These are phyloP conservation scores for Notolabrus celidotus DNA, from an alignment of 2,797 vertebrate species.

Conservation along the genomic window DNA sequence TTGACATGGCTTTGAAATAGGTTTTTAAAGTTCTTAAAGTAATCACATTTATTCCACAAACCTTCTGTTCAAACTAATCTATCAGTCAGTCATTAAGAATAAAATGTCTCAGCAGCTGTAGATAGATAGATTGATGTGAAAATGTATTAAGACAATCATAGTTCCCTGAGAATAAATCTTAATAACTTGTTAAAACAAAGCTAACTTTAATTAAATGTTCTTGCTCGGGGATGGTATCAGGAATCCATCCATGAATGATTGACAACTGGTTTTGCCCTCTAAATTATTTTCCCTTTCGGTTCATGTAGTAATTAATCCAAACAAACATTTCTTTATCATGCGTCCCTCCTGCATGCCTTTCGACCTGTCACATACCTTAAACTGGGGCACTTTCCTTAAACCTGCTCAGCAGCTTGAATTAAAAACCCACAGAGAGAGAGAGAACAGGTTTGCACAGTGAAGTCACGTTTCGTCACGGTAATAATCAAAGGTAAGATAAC, in stretches of 20 bases:
- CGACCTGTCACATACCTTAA: background rate
- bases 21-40: no score
- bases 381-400: slow-evolving; percentile 18
- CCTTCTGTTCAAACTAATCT: no score
- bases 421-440: background rate
- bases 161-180: no score
- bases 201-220: no score
- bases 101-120: no score
- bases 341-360: background rate
- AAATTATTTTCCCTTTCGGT: background rate
- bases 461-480: background rate
- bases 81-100: no score
- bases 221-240: background rate
- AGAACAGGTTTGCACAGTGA: background rate
- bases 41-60: no score
- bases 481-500: background rate
- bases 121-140: no score
- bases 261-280: background rate
- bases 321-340: background rate
- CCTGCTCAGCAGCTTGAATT: background rate
- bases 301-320: background rate
- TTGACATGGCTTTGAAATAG: no score
- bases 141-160: no score
- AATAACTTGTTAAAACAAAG: no score
- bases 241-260: background rate